phyloP scores from a whole-genome alignment of 2,888 invertebrate genomes.

The Chrysolina oricalcia region DNA sequence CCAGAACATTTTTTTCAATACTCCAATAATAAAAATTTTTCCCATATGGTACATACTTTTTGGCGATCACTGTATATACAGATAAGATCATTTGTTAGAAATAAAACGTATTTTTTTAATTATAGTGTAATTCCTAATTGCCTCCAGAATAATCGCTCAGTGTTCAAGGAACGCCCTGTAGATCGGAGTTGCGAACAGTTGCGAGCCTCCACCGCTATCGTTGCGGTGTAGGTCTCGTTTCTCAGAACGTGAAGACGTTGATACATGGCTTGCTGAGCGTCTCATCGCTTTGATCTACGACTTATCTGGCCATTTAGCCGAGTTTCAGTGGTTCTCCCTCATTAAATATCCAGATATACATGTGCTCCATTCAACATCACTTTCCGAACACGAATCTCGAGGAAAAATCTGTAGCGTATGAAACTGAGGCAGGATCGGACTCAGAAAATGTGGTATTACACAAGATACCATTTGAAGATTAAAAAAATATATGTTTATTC shows the following conservation, averaged over 20 bases:
- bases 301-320: constrained; percentile 61
- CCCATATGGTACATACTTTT: too few species aligned
- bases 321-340: constrained; percentile 61
- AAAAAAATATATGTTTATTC: too few species aligned
- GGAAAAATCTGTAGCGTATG: neutral
- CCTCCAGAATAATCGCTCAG: neutral
- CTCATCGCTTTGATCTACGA: constrained; percentile 62
- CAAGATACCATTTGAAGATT: too few species aligned
- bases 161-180: constrained; percentile 7
- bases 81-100: too few species aligned
- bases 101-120: too few species aligned
- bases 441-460: neutral
- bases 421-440: neutral
- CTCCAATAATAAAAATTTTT: too few species aligned
- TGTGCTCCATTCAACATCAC: constrained; percentile 56
- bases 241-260: constrained; percentile 61
- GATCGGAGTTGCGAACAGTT: constrained; percentile 1
- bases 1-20: too few species aligned
- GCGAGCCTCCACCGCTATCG: neutral
- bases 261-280: constrained; percentile 60
- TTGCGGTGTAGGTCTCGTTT: constrained; percentile 51
- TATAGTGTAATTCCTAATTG: too few species aligned
- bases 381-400: constrained; percentile 16
- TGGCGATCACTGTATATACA: too few species aligned
- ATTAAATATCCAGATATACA: constrained; percentile 61